Conservation (phyloP, 2,113 vertebrate species). For the Amphiprion percula region DNA sequence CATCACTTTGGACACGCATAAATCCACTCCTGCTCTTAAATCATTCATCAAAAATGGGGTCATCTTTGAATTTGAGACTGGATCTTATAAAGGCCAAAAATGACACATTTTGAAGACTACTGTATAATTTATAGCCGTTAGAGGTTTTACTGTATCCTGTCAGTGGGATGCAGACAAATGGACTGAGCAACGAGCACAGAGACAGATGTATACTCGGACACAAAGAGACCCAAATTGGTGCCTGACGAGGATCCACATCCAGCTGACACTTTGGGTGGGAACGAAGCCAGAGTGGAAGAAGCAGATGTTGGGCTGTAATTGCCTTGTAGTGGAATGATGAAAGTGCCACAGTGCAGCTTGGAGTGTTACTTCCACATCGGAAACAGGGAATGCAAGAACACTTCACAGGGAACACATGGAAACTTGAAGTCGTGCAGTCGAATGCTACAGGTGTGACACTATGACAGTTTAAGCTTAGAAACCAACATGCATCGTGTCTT, state of each 20-base stretch:
- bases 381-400: slow-evolving; percentile 1
- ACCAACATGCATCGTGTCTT: not conserved
- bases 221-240: slow-evolving; percentile 34
- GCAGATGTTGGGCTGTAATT: slow-evolving; percentile 62
- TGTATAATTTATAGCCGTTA: slow-evolving; percentile 68
- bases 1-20: slow-evolving; percentile 68
- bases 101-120: slow-evolving; percentile 40
- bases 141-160: slow-evolving; percentile 44
- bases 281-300: slow-evolving; percentile 36
- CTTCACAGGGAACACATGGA: slow-evolving; percentile 1
- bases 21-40: slow-evolving; percentile 73
- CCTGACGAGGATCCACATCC: slow-evolving; percentile 9
- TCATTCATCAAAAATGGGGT: slow-evolving; percentile 67
- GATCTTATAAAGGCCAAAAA: slow-evolving; percentile 54
- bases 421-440: not conserved
- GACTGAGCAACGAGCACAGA: slow-evolving; percentile 6
- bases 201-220: slow-evolving; percentile 34
- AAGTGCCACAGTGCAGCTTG: slow-evolving; percentile 20
- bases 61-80: slow-evolving; percentile 56
- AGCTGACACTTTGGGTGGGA: slow-evolving; percentile 21
- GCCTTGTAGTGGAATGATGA: slow-evolving; percentile 48
- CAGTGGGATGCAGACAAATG: slow-evolving; percentile 41
- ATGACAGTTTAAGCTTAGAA: not conserved
- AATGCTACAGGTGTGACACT: not conserved
- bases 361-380: slow-evolving; percentile 13